Evolutionary conservation across 2,797 vertebrate genomes (phyloP).

Genomic region (Decapterus maruadsi): DNA sequence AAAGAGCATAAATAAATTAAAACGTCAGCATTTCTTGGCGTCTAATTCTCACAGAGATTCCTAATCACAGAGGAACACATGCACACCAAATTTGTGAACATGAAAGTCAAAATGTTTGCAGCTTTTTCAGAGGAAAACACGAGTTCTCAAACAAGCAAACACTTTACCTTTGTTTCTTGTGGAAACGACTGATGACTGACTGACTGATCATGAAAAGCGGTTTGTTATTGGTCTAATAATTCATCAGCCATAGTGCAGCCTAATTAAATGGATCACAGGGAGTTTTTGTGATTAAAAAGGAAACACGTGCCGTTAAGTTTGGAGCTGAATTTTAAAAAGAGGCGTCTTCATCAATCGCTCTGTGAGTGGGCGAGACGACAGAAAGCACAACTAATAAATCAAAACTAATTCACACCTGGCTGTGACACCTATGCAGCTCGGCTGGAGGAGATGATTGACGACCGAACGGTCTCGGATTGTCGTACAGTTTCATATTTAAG

Average conservation of each 20-base stretch:
- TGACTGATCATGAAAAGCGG: conserved; percentile 4
- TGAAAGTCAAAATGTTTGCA: conserved; percentile 32
- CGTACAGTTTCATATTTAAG: conserved; percentile 11
- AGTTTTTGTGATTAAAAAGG: conserved; percentile 50
- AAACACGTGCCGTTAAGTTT: conserved; percentile 34
- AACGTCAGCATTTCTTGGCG: conserved; percentile 33
- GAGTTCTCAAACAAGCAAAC: conserved; percentile 3
- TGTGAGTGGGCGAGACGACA: conserved; percentile 3
- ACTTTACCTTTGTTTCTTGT: conserved; percentile 9
- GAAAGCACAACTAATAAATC: conserved; percentile 43
- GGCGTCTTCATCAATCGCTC: conserved; percentile 38
- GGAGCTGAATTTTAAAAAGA: conserved; percentile 49
- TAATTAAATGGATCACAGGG: conserved; percentile 29
- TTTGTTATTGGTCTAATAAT: conserved; percentile 44
- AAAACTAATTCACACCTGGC: conserved; percentile 20
- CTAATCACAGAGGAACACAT: conserved; percentile 53
- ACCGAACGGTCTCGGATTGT: conserved; percentile 22
- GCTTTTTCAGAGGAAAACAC: conserved; percentile 1
- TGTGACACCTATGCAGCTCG: conserved; percentile 15
- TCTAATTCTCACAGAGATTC: conserved; percentile 31
- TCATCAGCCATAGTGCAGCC: conserved; percentile 24
- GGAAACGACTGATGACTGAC: conserved; percentile 13
- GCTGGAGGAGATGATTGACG: conserved; percentile 37
- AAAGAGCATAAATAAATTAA: conserved; percentile 40
- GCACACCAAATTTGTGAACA: conserved; percentile 16